phyloP scores from a whole-genome alignment of 2,797 vertebrate species.

The Rhynchonycteris naso region DNA sequence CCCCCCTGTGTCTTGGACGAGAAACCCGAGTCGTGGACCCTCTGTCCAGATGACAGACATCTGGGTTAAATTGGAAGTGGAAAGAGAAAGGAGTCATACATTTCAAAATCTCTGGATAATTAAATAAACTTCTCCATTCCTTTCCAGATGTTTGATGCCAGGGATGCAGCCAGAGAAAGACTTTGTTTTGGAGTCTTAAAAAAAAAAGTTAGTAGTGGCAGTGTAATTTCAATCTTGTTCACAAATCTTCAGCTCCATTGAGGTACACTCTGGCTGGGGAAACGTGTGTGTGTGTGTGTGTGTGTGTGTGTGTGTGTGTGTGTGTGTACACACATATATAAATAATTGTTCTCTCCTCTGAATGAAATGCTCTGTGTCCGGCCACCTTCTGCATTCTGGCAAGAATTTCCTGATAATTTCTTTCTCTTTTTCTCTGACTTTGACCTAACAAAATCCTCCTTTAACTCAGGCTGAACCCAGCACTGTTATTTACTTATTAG shows the following conservation, averaged over 20 bases:
- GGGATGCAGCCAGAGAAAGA: constrained; percentile 10
- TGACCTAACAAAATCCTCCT: constrained; percentile 68
- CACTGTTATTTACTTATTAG: constrained; percentile 68
- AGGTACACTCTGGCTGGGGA: background rate
- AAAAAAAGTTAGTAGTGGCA: background rate
- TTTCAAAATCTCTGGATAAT: constrained; percentile 71
- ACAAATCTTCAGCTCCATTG: background rate
- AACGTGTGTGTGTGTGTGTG: background rate
- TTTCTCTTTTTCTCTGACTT: constrained; percentile 45
- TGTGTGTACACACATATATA: background rate
- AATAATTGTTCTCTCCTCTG: background rate
- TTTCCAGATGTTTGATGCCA: constrained; percentile 61
- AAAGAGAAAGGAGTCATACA: background rate
- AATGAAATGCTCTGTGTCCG: background rate
- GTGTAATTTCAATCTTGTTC: constrained; percentile 43
- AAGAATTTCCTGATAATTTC: constrained; percentile 18
- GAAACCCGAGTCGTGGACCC: constrained; percentile 38
- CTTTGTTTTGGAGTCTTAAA: constrained; percentile 40
- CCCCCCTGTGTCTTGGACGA: background rate
- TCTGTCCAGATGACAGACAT: constrained; percentile 56
- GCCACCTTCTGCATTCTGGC: background rate
- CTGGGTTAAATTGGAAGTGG: constrained; percentile 58
- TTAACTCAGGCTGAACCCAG: constrained; percentile 42
- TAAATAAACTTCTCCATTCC: constrained; percentile 48
- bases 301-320: too few species aligned